Evolutionary conservation across 2,113 vertebrate genomes (phyloP).

Genomic region (Myrmecophaga tridactyla): DNA sequence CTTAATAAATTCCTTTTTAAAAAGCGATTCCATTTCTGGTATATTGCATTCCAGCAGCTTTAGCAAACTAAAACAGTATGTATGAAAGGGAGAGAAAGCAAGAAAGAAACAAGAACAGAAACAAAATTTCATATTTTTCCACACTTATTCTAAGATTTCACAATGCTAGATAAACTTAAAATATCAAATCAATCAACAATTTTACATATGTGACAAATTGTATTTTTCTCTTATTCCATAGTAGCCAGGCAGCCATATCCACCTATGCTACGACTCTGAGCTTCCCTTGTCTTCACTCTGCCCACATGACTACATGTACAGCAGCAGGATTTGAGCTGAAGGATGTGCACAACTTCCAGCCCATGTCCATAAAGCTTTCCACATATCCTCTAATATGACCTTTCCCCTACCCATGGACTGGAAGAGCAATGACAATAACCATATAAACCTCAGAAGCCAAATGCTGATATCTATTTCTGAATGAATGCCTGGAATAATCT

Average conservation of each 20-base stretch:
- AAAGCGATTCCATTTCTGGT: too few species aligned
- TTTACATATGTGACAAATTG: not conserved
- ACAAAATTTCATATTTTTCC: not conserved
- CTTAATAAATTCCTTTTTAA: too few species aligned
- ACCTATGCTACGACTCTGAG: not conserved
- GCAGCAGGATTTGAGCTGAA: not conserved
- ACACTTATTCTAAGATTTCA: not conserved
- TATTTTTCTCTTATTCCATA: not conserved
- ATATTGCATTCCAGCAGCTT: too few species aligned
- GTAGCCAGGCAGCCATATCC: not conserved
- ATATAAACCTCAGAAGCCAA: not conserved
- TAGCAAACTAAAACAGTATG: too few species aligned
- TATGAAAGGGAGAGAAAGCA: not conserved
- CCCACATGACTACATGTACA: not conserved
- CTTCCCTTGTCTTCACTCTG: not conserved
- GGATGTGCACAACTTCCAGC: not conserved
- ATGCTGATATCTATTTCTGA: not conserved
- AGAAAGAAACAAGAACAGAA: not conserved
- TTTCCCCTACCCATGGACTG: not conserved
- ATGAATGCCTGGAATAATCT: not conserved
- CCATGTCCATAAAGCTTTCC: not conserved
- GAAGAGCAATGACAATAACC: not conserved
- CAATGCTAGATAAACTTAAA: not conserved
- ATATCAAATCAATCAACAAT: not conserved
- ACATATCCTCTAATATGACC: not conserved